Base-by-base conservation (phyloP, 1,140 invertebrate genomes). In the Calephelis nemesis region DNA sequence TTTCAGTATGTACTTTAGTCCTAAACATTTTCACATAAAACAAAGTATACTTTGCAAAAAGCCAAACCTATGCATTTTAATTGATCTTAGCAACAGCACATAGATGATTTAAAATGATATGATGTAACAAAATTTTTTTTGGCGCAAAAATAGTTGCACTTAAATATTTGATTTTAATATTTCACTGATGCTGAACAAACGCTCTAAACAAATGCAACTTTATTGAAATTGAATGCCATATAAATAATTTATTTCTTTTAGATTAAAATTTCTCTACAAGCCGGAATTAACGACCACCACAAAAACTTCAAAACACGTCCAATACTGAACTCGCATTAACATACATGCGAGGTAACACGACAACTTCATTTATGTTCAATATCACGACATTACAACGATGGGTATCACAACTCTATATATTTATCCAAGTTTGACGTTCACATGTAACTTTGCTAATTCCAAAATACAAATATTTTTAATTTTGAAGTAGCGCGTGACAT, bases 401-500 rank as follows among this genome's bases (percentile, higher is more conserved):
- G 63, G 19, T 71, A 62, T 12, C 64, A 67, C 48, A 69, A 52
- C 52, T 65, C 39, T 39, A 39, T 54, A 58, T 58, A 64, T 52
- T 52, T 65, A 69, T 50, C 49, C 67, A 73, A 67, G 8, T 60
- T 8, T 39, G n/a, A n/a, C 40, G 39, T 60, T 60, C 40, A 60
- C 58, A 60, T 39, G 58, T 39, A 39, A 60, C 39, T 60, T 13
- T 39, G 39, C 12, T 40, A 12, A 12, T 6, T 58, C 54, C 10
- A 58, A 30, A 60, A 12, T 39, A 60, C 58, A 60, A 42, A 40
- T 60, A 12, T 40, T 60, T 60, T 60, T 39, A 12, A n/a, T 60
- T 39, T 60, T 40, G 39, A 60, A 60, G 39, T 60, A 85, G 78
- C 92, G 92, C 75, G 85, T 83, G 79, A 92, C 83, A 75, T 88